A percentile compares a stretch with the other conserved stretches of the same genome.
phyloP scores from a whole-genome alignment of 2,888 invertebrate species.

The Drosophila kambysellisi region DNA sequence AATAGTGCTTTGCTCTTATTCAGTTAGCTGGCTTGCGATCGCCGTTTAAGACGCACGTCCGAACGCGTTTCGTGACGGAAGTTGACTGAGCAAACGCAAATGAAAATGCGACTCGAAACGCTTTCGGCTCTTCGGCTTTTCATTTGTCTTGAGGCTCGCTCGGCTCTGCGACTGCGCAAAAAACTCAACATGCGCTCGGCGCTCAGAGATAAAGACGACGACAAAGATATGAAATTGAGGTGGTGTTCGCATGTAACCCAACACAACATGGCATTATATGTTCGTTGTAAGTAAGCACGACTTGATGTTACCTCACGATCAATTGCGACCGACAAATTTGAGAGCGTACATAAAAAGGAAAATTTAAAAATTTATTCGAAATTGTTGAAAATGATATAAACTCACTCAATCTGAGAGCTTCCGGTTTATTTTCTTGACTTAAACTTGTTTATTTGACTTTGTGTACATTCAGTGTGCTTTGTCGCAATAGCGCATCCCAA shows the following conservation, averaged over 20 bases:
- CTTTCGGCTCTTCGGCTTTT: slow-evolving; percentile 33
- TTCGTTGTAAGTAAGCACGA: background rate
- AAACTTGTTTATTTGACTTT: background rate
- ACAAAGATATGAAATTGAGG: slow-evolving; percentile 27
- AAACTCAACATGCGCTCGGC: slow-evolving; percentile 39
- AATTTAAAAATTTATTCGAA: background rate
- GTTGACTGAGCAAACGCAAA: slow-evolving; percentile 80
- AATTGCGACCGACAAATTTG: background rate
- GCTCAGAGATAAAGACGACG: slow-evolving; percentile 30
- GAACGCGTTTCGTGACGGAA: slow-evolving; percentile 83
- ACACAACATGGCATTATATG: background rate
- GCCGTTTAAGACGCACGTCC: slow-evolving; percentile 72
- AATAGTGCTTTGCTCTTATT: background rate
- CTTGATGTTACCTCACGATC: slow-evolving; percentile 9
- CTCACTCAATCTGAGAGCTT: background rate
- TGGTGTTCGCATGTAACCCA: slow-evolving; percentile 26
- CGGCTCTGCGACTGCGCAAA: slow-evolving; percentile 53
- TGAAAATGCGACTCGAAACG: slow-evolving; percentile 37
- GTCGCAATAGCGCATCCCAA: background rate
- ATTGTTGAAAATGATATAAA: background rate
- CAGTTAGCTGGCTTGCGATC: slow-evolving; percentile 19
- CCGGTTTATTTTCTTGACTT: background rate
- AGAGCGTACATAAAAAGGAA: background rate
- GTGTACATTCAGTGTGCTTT: background rate
- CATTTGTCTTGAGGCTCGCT: slow-evolving; percentile 1